phyloP scores from a whole-genome alignment of 1,140 invertebrate species.

The Magallana ariakensis region DNA sequence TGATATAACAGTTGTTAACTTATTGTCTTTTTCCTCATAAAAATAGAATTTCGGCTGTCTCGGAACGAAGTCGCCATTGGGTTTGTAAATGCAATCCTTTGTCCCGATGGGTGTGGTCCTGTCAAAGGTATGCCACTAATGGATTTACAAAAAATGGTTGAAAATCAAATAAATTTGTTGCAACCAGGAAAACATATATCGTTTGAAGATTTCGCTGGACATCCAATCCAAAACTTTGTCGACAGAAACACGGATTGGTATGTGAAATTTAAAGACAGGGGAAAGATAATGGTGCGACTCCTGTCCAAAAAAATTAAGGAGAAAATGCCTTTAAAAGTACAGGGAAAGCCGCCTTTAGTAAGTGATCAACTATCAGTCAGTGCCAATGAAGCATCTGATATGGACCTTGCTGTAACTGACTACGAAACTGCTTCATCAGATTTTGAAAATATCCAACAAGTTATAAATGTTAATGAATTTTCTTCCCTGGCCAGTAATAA shows the following conservation, averaged over 20 bases:
- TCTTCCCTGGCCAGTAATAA: too few relatives aligned
- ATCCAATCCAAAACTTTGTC: background rate
- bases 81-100: background rate
- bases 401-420: background rate
- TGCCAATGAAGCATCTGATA: background rate
- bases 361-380: background rate
- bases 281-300: background rate
- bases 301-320: background rate
- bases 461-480: background rate
- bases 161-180: conserved; percentile 10
- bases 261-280: background rate
- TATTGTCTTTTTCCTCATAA: background rate
- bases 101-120: background rate
- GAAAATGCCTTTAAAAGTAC: background rate
- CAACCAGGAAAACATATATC: background rate
- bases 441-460: background rate
- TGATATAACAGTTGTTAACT: too few relatives aligned
- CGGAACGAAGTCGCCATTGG: background rate
- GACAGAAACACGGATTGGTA: conserved; percentile 6
- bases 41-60: background rate
- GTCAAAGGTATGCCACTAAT: background rate
- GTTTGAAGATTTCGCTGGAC: background rate
- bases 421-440: conserved; percentile 10
- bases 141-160: background rate
- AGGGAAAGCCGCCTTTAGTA: background rate